Percentiles rank a stretch among this genome's conserved stretches.
Evolutionary conservation across 1,140 invertebrate genomes (phyloP).

Genomic region (Pogonognathellus flavescens): DNA sequence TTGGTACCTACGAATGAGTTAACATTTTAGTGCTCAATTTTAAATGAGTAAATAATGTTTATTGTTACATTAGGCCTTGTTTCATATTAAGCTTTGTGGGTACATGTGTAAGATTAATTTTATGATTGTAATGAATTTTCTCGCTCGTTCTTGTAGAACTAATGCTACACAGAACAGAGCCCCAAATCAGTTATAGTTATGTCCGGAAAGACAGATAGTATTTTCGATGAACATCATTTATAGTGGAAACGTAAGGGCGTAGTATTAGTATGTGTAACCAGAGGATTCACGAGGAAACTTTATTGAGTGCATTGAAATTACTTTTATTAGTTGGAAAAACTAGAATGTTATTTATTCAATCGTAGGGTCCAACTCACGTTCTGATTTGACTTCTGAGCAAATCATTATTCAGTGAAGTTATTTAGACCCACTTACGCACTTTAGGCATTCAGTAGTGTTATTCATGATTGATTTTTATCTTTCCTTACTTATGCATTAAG

Average conservation of each 20-base stretch:
- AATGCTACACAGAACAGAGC: conserved; percentile 29
- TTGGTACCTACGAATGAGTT: no score
- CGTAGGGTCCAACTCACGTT: conserved; percentile 22
- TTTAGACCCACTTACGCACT: neutral
- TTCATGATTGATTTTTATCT: neutral
- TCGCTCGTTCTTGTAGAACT: conserved; percentile 38
- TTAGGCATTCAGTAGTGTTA: neutral
- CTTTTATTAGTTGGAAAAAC: neutral
- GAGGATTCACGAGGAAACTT: neutral
- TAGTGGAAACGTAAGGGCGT: no score
- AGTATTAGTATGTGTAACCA: neutral
- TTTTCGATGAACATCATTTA: no score
- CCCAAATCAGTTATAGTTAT: conserved; percentile 1
- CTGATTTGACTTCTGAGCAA: conserved; percentile 40
- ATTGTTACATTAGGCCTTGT: no score
- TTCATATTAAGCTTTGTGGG: neutral
- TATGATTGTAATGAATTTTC: neutral
- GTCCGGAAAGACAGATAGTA: neutral
- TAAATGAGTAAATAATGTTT: no score
- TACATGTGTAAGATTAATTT: neutral
- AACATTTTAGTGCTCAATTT: no score
- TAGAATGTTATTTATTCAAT: neutral
- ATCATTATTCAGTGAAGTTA: conserved; percentile 48
- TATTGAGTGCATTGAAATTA: neutral
- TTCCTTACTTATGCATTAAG: neutral